A percentile compares a stretch with the other conserved stretches of the same genome.
phyloP scores from a whole-genome alignment of 2,888 invertebrate species.

The Drosophila tripunctata region DNA sequence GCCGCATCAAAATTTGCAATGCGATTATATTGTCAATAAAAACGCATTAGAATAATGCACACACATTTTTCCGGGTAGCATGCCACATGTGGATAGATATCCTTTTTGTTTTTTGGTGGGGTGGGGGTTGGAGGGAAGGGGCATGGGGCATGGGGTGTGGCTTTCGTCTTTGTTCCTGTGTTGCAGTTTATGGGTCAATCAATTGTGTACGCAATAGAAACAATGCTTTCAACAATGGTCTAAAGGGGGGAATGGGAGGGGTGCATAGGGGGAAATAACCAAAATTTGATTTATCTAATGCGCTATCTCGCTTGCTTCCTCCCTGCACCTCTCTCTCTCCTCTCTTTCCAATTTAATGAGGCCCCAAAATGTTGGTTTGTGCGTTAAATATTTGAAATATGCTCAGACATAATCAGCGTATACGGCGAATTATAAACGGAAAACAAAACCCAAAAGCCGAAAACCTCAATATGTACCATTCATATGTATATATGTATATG shows the following conservation, averaged over 20 bases:
- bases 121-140: background rate
- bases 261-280: background rate
- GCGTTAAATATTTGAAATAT: slow-evolving; percentile 35
- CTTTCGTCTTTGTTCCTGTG: background rate
- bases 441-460: slow-evolving; percentile 1
- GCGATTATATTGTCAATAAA: slow-evolving; percentile 65
- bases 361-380: slow-evolving; percentile 7
- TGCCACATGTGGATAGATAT: slow-evolving; percentile 24
- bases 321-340: background rate
- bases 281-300: slow-evolving; percentile 56
- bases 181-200: slow-evolving; percentile 55
- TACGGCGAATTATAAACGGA: background rate
- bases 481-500: background rate
- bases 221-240: slow-evolving; percentile 45
- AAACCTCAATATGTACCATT: background rate
- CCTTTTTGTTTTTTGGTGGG: no score
- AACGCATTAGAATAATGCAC: slow-evolving; percentile 66
- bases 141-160: background rate
- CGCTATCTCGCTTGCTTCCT: background rate
- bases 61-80: slow-evolving; percentile 16
- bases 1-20: slow-evolving; percentile 39
- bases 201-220: slow-evolving; percentile 55
- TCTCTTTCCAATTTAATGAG: slow-evolving; percentile 39
- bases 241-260: no score
- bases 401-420: slow-evolving; percentile 21